phyloP scores from a whole-genome alignment of 1,140 invertebrate species.

The Drosophila rhopaloa region DNA sequence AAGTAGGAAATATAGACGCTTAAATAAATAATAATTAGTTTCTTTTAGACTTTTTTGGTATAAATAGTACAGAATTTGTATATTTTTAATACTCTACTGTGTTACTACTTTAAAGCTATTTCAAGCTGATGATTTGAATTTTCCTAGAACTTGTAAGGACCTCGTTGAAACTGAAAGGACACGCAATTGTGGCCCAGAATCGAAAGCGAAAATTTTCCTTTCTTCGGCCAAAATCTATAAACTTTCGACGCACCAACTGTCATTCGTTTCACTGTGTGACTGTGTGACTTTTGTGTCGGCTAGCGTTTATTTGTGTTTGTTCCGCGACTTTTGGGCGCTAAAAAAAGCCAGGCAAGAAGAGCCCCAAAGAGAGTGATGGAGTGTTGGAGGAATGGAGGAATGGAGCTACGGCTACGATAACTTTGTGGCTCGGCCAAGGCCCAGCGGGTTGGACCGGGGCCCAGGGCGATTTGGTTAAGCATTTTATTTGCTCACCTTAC shows the following conservation, averaged over 20 bases:
- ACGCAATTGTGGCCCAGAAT: slow-evolving; percentile 33
- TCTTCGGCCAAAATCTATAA: slow-evolving; percentile 29
- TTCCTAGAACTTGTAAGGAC: background rate
- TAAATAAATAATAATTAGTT: too few relatives aligned
- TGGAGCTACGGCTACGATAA: slow-evolving; percentile 1
- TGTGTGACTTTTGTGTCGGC: slow-evolving; percentile 4
- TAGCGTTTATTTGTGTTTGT: slow-evolving; percentile 30
- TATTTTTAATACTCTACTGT: too few relatives aligned
- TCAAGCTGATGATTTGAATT: background rate
- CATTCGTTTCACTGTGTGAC: slow-evolving; percentile 19
- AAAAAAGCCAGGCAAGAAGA: slow-evolving; percentile 2
- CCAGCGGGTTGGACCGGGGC: slow-evolving; percentile 24
- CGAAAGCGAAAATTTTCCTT: slow-evolving; percentile 35
- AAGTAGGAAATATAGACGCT: too few relatives aligned
- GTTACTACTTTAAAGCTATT: background rate
- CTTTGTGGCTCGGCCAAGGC: slow-evolving; percentile 11
- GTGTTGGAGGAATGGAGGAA: background rate
- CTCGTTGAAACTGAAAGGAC: slow-evolving; percentile 24
- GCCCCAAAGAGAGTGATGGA: background rate
- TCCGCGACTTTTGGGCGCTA: slow-evolving; percentile 52
- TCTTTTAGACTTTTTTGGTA: too few relatives aligned
- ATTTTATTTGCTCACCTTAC: slow-evolving; percentile 7
- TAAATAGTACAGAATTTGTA: too few relatives aligned
- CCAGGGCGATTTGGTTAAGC: background rate
- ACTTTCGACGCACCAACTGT: slow-evolving; percentile 38